These are phyloP conservation scores for Pangasianodon hypophthalmus DNA, from an alignment of 2,113 vertebrate species.

Conservation along the genomic window DNA sequence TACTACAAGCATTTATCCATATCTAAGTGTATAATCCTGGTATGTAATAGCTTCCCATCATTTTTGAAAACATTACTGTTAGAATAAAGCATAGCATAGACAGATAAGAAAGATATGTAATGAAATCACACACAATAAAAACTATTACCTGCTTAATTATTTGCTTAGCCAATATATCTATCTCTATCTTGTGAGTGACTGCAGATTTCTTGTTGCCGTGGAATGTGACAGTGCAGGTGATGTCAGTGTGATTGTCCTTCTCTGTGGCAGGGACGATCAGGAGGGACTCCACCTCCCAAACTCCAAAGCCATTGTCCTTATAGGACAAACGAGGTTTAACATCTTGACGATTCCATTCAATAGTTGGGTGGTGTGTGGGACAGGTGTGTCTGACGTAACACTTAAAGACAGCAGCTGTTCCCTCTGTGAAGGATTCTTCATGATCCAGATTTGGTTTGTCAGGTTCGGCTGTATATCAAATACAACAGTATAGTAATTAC, in stretches of 20 bases:
- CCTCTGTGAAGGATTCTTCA: constrained; percentile 14
- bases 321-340: background rate
- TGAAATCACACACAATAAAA: background rate
- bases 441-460: background rate
- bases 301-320: constrained; percentile 35
- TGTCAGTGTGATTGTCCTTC: constrained; percentile 46
- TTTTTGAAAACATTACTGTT: background rate
- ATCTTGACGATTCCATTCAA: too few species aligned
- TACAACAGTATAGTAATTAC: background rate
- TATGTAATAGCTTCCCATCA: background rate
- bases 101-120: background rate
- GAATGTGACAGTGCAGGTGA: constrained; percentile 58
- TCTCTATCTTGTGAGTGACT: background rate
- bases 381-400: constrained; percentile 63
- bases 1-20: background rate
- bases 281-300: constrained; percentile 63
- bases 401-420: constrained; percentile 40
- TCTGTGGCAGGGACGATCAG: constrained; percentile 52
- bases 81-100: background rate
- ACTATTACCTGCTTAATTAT: background rate
- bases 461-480: constrained; percentile 44
- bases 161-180: background rate
- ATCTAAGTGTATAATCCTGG: background rate
- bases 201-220: background rate
- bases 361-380: too few species aligned